These are phyloP conservation scores for Pseudomyrmex gracilis DNA, from an alignment of 1,140 invertebrate genomes.

Conservation along the genomic window DNA sequence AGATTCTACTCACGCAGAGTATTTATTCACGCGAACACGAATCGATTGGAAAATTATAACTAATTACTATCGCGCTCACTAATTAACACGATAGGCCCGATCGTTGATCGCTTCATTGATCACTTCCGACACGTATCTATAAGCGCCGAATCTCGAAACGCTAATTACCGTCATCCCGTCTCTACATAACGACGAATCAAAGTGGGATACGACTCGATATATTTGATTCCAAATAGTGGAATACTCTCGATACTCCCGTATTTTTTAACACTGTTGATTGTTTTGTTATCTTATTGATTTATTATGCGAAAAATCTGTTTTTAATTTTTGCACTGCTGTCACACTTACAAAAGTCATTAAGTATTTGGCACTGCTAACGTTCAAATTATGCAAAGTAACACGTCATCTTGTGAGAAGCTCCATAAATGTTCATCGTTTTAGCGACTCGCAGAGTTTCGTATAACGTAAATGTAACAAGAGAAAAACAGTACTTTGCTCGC, in stretches of 20 bases:
- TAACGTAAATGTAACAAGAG: slow-evolving; percentile 19
- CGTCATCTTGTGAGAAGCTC: no score
- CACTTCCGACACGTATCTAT: slow-evolving; percentile 5
- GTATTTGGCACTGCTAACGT: no score
- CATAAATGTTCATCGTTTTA: slow-evolving; percentile 17
- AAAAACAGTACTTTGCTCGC: slow-evolving; percentile 14
- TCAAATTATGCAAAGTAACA: no score
- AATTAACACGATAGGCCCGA: slow-evolving; percentile 41
- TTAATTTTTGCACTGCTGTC: no score
- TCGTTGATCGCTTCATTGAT: slow-evolving; percentile 11
- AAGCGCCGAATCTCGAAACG: not conserved
- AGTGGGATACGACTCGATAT: not conserved
- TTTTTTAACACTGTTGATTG: no score
- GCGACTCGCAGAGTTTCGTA: not conserved
- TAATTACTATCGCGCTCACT: slow-evolving; percentile 30
- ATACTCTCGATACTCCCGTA: not conserved
- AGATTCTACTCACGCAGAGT: not conserved
- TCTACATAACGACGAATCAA: not conserved
- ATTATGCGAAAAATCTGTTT: no score
- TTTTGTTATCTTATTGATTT: no score
- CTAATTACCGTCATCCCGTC: not conserved
- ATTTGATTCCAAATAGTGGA: not conserved
- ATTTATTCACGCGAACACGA: not conserved
- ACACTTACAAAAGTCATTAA: no score
- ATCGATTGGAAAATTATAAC: slow-evolving; percentile 20